Base-by-base conservation (phyloP, 2,113 vertebrate genomes). In the Bucco capensis region DNA sequence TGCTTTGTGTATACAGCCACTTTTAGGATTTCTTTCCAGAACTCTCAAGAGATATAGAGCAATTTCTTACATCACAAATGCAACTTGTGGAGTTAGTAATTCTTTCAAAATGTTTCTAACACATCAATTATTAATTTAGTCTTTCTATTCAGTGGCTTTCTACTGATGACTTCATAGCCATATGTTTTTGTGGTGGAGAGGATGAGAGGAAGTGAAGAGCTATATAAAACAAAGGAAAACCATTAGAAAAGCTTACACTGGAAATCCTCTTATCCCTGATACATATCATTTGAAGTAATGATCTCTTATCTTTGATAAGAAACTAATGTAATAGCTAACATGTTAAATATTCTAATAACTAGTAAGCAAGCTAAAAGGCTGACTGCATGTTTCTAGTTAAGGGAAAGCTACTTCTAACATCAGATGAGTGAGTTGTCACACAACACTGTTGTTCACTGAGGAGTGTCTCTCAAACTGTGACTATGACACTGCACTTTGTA, bases 41-140 rank as follows among this genome's bases (percentile, higher is more conserved):
- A 72, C 15, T 53, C 66, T 72, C 40, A 64, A 74, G 69, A 78
- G 27, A 78, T 9, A 56, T 2, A 33, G 5, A 61, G 22, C 4
- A 64, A 61, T 76, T 71, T 82, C 50, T 44, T 49, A 22, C 30
- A 69, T 33, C 22, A 49, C 17, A 90, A 72, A 78, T 56, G 6
- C 46, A 79, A 69, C 14, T 28, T 22, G 5, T 37, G 18, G 22
- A 70, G 49, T 64, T 88, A 57, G 58, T 90, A 62, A 31, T 57
- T 67, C 30, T 75, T 90, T 72, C 7, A 67, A 84, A 67, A 71
- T 37, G 4, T 53, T 74, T 78, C 31, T 64, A 71, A 44, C 6
- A 38, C 19, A 92, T 93, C 16, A 69, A 65, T 89, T 92, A 88
- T 83, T 91, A 76, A 94, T 79, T 87, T 73, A 40, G 28, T 14